These are phyloP conservation scores for Sceloporus undulatus DNA, from an alignment of 2,113 vertebrate genomes.

Conservation along the genomic window DNA sequence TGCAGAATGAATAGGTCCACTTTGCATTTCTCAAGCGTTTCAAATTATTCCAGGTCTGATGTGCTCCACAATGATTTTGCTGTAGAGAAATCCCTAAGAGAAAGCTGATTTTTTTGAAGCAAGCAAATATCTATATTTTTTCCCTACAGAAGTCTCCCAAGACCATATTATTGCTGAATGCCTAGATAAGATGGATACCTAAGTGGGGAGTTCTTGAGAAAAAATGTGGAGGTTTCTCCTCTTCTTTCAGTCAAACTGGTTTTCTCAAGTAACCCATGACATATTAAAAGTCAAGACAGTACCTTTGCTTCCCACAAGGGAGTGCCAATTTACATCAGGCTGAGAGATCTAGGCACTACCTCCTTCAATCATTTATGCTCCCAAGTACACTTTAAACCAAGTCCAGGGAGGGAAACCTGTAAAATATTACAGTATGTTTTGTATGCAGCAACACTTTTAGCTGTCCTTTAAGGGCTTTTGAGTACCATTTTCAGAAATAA, in stretches of 20 bases:
- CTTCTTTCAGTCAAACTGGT: background rate
- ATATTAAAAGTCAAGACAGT: background rate
- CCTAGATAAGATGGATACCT: background rate
- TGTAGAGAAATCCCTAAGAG: background rate
- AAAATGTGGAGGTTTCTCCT: background rate
- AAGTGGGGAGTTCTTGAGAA: constrained; percentile 1
- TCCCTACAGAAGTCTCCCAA: background rate
- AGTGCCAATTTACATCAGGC: background rate
- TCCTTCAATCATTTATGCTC: background rate
- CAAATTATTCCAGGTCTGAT: background rate
- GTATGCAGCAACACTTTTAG: constrained; percentile 60
- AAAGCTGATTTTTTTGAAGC: background rate
- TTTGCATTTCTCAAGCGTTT: background rate
- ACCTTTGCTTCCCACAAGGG: rapidly evolving
- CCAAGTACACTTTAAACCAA: constrained; percentile 2
- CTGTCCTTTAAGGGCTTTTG: constrained; percentile 77
- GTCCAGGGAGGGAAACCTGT: background rate
- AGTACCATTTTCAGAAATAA: constrained; percentile 74
- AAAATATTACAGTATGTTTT: constrained; percentile 16
- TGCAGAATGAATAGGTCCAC: background rate
- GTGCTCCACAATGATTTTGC: background rate
- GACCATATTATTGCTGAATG: background rate
- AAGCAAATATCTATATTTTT: background rate
- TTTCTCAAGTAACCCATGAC: constrained; percentile 29
- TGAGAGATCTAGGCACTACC: background rate